A percentile compares a stretch with the other conserved stretches of the same genome.
Evolutionary conservation across 2,113 vertebrate species (phyloP).

Genomic region (Trochalopteron elliotii): DNA sequence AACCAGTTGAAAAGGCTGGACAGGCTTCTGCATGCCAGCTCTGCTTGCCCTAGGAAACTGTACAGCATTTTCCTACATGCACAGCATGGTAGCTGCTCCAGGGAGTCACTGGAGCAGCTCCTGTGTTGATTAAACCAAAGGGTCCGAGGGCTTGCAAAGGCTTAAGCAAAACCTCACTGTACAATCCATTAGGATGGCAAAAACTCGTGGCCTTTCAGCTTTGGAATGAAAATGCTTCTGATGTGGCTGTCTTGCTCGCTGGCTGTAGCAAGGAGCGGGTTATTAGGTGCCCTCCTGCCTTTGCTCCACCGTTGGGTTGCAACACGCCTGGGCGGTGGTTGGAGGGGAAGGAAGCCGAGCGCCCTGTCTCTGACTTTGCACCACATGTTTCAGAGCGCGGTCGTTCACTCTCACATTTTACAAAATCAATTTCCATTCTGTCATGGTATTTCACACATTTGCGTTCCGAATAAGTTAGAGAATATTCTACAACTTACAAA

Average conservation of each 20-base stretch:
- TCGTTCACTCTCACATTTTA: constrained; percentile 75
- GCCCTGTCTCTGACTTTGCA: constrained; percentile 57
- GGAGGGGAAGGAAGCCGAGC: constrained; percentile 28
- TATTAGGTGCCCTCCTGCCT: neutral
- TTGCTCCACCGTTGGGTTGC: neutral
- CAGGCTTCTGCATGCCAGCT: neutral
- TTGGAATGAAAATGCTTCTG: neutral
- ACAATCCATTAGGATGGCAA: accelerated
- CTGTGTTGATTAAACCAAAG: neutral
- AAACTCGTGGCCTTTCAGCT: neutral
- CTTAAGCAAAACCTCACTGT: neutral
- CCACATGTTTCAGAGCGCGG: constrained; percentile 69
- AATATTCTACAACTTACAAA: constrained; percentile 75
- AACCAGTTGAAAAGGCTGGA: neutral
- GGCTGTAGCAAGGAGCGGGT: accelerated
- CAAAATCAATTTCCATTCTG: constrained; percentile 81
- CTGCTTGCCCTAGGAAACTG: neutral
- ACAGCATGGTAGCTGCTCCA: neutral
- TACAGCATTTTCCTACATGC: neutral
- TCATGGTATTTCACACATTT: constrained; percentile 78
- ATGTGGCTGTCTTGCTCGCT: neutral
- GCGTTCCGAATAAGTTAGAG: constrained; percentile 73
- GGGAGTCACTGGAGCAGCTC: neutral
- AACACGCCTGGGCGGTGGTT: neutral
- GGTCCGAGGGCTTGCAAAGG: neutral